Evolutionary conservation across 2,797 vertebrate species (phyloP).

Genomic region (Fringilla coelebs): DNA sequence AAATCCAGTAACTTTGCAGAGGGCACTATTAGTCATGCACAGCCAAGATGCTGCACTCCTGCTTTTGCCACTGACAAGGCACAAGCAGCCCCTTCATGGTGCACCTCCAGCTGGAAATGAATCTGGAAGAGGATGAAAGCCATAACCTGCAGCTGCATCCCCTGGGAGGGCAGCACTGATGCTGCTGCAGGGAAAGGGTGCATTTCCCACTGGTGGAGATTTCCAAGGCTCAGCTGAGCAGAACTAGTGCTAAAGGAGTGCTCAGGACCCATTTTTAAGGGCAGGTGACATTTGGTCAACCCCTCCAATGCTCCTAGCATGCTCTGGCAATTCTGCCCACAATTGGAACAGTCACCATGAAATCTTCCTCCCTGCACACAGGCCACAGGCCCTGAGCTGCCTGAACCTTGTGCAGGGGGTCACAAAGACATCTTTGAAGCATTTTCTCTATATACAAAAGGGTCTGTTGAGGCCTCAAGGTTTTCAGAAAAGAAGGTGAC

Average conservation of each 20-base stretch:
- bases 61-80: neutral
- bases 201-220: neutral
- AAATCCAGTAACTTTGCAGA: neutral
- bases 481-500: neutral
- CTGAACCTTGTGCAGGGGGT: neutral
- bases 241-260: neutral
- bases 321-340: neutral
- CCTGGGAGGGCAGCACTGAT: neutral
- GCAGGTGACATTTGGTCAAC: neutral
- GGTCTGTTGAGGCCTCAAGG: neutral
- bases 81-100: neutral
- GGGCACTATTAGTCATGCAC: neutral
- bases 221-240: neutral
- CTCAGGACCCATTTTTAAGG: neutral
- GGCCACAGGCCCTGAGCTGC: neutral
- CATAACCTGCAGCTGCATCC: neutral
- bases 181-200: neutral
- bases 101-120: neutral
- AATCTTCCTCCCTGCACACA: neutral
- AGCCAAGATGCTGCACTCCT: neutral
- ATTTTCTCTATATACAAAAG: neutral
- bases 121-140: neutral
- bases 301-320: rapidly evolving
- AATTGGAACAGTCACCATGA: neutral
- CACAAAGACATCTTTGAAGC: neutral